Evolutionary conservation across 2,888 invertebrate genomes (phyloP).

Genomic region (Volucella bombylans): DNA sequence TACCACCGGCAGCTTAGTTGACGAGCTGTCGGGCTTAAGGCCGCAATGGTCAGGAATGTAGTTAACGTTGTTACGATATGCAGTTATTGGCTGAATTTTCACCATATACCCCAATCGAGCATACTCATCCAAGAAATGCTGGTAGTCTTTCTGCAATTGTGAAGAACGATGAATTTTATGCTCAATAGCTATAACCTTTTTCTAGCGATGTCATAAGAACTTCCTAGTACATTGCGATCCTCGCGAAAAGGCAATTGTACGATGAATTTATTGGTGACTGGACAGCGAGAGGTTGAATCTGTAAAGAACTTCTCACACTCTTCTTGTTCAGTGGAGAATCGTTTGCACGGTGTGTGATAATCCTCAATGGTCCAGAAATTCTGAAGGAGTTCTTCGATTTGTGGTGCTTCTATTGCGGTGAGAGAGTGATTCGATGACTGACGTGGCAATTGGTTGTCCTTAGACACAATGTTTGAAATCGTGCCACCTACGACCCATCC

Average conservation of each 20-base stretch:
- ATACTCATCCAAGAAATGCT: constrained; percentile 6
- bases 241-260: neutral
- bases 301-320: neutral
- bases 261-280: constrained; percentile 13
- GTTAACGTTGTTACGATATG: neutral
- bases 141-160: neutral
- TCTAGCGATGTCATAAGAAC: too few species aligned
- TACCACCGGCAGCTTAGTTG: constrained; percentile 21
- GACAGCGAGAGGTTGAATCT: neutral
- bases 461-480: too few species aligned
- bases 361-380: too few species aligned
- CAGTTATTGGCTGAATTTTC: neutral
- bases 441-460: too few species aligned
- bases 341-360: too few species aligned
- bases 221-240: neutral
- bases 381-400: neutral
- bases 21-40: constrained; percentile 23
- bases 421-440: too few species aligned
- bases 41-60: constrained; percentile 5
- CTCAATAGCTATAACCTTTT: neutral
- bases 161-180: neutral
- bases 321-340: constrained; percentile 10
- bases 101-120: neutral
- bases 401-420: neutral
- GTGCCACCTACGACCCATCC: too few species aligned